Evolutionary conservation across 2,113 vertebrate species (phyloP), one percentile per base, ranked within the genome.

Genomic region (Rissa tridactyla): DNA sequence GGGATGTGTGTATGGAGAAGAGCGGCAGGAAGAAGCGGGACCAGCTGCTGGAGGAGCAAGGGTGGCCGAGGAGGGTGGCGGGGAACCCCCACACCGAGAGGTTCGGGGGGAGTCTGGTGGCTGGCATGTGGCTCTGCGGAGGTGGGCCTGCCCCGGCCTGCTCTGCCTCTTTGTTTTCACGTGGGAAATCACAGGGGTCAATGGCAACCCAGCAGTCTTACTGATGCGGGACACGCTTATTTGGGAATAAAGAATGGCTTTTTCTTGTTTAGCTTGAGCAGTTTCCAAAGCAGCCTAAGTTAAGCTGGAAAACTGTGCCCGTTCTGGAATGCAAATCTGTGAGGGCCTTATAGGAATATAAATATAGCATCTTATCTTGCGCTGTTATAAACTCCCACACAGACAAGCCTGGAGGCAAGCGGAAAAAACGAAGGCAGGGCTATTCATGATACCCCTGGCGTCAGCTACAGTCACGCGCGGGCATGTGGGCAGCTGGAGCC

Each of bases 401-500:
- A 94, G 94, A 86, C 77, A 82, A 87, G 83, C 80, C 96, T 0
- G 0, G 49, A 96, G 86, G 91, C 88, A 95, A 91, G 70, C 0
- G 4, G 57, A 49, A 83, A 88, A 94, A 90, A 42, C 0, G 49
- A 82, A 86, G 69, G 57, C 75, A 87, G 69, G 80, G 65, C 65
- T 92, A 85, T 80, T 72, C 86, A 42, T 72, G 95, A 82, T 87
- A 89, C 65, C 57, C 52, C 61, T 86, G 83, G 95, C 44, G 1
- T 90, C 90, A 86, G 71, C 88, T 71, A 49, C 80, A 75, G 76
- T 72, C 82, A 93, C 4, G 9, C 8, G 9, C 1, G 15, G 77
- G 44, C 60, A 55, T 76, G 86, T 57, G 94, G 95, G 91, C 95
- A 96, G 96, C 96, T 91, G 90, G 80, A 88, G 52, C 30, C 7